Percentiles rank a stretch among this genome's conserved stretches.
Evolutionary conservation across 2,888 invertebrate species (phyloP).

Genomic region (Oscheius myriophilus): DNA sequence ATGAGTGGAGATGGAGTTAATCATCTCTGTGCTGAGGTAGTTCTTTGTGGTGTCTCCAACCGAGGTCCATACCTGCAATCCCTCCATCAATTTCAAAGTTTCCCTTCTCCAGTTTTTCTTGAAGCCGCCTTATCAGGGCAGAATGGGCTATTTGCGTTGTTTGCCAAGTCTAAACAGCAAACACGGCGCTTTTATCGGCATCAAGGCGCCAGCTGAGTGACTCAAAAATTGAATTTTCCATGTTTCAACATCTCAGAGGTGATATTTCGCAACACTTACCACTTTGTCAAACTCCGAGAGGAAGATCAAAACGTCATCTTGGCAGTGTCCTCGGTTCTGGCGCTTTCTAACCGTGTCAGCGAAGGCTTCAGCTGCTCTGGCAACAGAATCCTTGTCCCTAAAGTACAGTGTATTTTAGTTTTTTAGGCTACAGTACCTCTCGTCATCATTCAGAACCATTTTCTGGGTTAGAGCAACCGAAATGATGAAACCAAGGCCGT

Average conservation of each 20-base stretch:
- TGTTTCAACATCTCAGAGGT: too few relatives aligned
- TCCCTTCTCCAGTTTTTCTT: not conserved
- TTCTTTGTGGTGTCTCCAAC: constrained; percentile 17
- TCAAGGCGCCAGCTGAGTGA: constrained; percentile 9
- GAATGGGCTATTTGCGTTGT: constrained; percentile 16
- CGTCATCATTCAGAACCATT: constrained; percentile 28
- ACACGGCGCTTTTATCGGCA: constrained; percentile 20
- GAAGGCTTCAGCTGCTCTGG: constrained; percentile 41
- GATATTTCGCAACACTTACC: constrained; percentile 32
- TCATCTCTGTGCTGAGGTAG: constrained; percentile 23
- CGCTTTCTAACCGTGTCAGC: constrained; percentile 41
- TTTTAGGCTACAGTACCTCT: constrained; percentile 1
- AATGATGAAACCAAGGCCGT: constrained; percentile 19
- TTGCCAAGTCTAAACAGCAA: constrained; percentile 26
- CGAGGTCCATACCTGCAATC: constrained; percentile 20
- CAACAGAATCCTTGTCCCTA: constrained; percentile 33
- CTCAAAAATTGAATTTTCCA: too few relatives aligned
- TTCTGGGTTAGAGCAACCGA: constrained; percentile 24
- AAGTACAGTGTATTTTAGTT: constrained; percentile 10
- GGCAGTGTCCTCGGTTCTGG: constrained; percentile 45
- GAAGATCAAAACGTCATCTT: constrained; percentile 48
- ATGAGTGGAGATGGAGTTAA: constrained; percentile 17
- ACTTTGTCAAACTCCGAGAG: constrained; percentile 41
- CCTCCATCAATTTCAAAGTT: too few relatives aligned
- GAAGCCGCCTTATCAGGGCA: constrained; percentile 15